These are phyloP conservation scores for Falcunculus frontatus DNA, from an alignment of 2,113 vertebrate species.

Conservation along the genomic window DNA sequence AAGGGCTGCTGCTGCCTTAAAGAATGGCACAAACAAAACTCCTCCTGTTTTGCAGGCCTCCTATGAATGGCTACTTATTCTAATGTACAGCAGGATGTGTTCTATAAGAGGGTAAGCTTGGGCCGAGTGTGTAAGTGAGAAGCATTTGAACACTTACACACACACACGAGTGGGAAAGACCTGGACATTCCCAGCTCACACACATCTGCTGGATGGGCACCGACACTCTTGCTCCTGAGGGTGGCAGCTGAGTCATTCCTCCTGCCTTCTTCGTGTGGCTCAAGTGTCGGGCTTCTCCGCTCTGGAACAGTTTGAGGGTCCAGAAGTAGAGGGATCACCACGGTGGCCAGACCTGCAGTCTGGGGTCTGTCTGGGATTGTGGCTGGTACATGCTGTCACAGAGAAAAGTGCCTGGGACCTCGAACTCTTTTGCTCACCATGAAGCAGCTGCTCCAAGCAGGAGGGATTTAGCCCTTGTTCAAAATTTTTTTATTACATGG, in stretches of 20 bases:
- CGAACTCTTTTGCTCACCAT: neutral
- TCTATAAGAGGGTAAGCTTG: neutral
- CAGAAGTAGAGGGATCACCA: neutral
- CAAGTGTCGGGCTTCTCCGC: neutral
- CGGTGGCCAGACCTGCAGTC: neutral
- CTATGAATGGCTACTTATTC: neutral
- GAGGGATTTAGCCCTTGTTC: neutral
- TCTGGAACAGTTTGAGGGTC: neutral
- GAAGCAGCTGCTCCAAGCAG: neutral
- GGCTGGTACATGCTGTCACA: neutral
- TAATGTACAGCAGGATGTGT: neutral
- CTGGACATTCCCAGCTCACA: neutral
- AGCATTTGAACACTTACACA: neutral
- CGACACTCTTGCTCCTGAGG: neutral
- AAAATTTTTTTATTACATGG: neutral
- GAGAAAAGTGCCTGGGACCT: neutral
- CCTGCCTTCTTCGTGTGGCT: neutral
- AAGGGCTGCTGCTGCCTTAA: neutral
- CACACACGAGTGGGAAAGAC: neutral
- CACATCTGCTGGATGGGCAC: neutral
- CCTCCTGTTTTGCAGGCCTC: neutral
- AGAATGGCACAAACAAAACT: neutral
- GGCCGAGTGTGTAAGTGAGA: neutral
- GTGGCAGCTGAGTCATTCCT: neutral
- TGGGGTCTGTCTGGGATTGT: neutral